phyloP scores from a whole-genome alignment of 1,140 invertebrate genomes.

The Ectropis grisescens region DNA sequence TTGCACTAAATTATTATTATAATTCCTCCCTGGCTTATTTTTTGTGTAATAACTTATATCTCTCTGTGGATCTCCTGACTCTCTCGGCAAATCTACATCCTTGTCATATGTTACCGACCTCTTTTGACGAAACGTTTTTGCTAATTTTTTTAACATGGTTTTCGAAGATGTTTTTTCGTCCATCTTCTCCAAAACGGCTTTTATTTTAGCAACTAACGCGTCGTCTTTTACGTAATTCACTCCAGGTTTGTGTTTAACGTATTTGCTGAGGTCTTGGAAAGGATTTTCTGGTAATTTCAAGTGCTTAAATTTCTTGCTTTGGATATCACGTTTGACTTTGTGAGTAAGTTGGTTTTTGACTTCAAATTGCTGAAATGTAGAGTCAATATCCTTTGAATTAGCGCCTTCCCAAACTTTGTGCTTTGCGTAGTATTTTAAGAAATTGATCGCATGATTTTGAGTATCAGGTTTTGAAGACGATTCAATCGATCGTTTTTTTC shows the following conservation, averaged over 20 bases:
- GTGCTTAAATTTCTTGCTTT: not conserved
- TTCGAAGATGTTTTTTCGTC: too few species aligned
- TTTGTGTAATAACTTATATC: conserved; percentile 39
- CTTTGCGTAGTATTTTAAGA: conserved; percentile 39
- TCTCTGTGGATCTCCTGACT: conserved; percentile 18
- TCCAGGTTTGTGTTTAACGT: conserved; percentile 10
- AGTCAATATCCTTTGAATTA: conserved; percentile 9
- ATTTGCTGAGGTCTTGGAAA: conserved; percentile 9
- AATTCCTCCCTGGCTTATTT: conserved; percentile 21
- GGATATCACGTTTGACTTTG: conserved; percentile 5
- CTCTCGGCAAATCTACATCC: conserved; percentile 8
- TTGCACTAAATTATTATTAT: conserved; percentile 14
- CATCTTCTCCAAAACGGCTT: conserved; percentile 2
- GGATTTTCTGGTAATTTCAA: conserved; percentile 15
- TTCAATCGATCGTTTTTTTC: too few species aligned
- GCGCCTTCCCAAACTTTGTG: conserved; percentile 36
- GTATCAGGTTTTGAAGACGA: too few species aligned
- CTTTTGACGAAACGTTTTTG: conserved; percentile 2
- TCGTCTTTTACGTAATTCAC: conserved; percentile 9
- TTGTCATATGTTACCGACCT: conserved; percentile 7
- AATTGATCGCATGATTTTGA: conserved; percentile 23
- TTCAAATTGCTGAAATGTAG: conserved; percentile 13
- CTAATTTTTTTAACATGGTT: too few species aligned
- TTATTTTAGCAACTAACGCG: conserved; percentile 5
- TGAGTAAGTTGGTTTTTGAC: conserved; percentile 19